Conservation (phyloP, 1,140 invertebrate genomes). For the Bombus impatiens region DNA sequence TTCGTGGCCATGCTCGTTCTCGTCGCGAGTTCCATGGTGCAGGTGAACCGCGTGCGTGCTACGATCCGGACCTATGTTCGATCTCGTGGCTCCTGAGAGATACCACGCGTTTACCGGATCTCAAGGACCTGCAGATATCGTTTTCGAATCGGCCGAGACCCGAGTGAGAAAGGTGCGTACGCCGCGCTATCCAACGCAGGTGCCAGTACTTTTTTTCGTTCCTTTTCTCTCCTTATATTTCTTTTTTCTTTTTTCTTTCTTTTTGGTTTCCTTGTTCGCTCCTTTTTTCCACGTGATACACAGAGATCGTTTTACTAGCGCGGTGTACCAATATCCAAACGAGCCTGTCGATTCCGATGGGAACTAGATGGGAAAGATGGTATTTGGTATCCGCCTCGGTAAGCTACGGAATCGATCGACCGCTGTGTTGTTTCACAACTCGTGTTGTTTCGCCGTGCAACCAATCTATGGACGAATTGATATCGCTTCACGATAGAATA, state of each 20-base stretch:
- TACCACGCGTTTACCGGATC: background rate
- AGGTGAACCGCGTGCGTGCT: slow-evolving; percentile 46
- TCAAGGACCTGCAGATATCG: background rate
- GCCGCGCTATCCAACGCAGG: background rate
- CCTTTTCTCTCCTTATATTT: background rate
- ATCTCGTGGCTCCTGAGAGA: slow-evolving; percentile 6
- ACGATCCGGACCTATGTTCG: background rate
- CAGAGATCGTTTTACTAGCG: no score
- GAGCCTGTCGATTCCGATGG: background rate
- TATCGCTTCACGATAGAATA: background rate
- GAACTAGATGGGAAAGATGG: background rate
- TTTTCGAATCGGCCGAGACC: background rate
- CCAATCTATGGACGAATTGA: background rate
- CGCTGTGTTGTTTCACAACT: background rate
- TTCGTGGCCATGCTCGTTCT: slow-evolving; percentile 31
- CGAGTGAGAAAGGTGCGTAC: slow-evolving; percentile 34
- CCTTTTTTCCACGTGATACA: background rate
- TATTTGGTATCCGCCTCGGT: background rate
- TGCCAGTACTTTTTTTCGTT: background rate
- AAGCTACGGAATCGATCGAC: background rate
- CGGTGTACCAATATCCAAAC: background rate
- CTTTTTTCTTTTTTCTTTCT: accelerated
- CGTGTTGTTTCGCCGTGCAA: background rate
- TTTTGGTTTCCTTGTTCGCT: background rate
- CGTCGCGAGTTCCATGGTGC: slow-evolving; percentile 32